These are phyloP conservation scores for Sinonovacula constricta DNA, from an alignment of 1,140 invertebrate genomes.

Conservation along the genomic window DNA sequence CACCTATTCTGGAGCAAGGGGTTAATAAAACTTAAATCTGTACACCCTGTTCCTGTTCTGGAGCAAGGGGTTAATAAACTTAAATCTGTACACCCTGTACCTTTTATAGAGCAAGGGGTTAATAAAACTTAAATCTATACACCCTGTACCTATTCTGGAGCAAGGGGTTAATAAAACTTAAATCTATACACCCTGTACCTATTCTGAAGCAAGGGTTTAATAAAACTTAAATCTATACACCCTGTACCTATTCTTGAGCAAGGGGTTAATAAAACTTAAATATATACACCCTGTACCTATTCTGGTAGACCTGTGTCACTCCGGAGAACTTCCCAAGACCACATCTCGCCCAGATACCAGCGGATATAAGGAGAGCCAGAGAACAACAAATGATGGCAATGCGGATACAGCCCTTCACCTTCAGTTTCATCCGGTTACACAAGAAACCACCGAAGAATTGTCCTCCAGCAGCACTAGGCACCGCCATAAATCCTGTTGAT, in stretches of 20 bases:
- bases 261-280: no score
- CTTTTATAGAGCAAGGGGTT: no score
- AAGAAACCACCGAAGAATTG: slow-evolving; percentile 72
- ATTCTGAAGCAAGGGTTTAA: not conserved
- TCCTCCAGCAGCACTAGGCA: slow-evolving; percentile 72
- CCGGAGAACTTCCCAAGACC: slow-evolving; percentile 61
- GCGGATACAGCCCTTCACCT: slow-evolving; percentile 65
- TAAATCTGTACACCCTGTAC: no score
- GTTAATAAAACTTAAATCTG: no score
- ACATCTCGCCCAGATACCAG: slow-evolving; percentile 67
- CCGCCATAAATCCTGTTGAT: slow-evolving; percentile 82
- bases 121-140: no score
- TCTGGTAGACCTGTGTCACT: slow-evolving; percentile 89
- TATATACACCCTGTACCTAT: slow-evolving; percentile 82
- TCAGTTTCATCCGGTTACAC: slow-evolving; percentile 64
- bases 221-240: no score
- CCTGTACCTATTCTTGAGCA: no score
- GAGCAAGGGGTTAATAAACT: no score
- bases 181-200: not conserved
- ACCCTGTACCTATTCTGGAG: no score
- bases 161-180: no score
- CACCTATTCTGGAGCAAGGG: no score
- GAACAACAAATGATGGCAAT: slow-evolving; percentile 59
- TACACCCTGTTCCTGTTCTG: no score
- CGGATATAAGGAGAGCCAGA: slow-evolving; percentile 51